Evolutionary conservation across 30 jellyfish, hydroid and myxozoan genomes (phyloP).

Genomic region (Cassiopea andromeda): DNA sequence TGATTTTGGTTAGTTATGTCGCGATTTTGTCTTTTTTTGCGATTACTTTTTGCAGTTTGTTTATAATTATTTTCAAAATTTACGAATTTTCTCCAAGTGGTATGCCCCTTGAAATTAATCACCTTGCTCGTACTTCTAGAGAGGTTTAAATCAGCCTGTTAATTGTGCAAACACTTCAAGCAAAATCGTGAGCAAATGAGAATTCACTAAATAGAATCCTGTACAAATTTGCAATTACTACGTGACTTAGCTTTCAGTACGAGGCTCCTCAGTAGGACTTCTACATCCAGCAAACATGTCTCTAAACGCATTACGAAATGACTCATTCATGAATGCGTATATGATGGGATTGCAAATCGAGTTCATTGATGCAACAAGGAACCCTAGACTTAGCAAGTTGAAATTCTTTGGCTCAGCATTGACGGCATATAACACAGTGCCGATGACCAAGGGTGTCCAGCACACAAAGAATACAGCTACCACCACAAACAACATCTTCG

Average conservation of each 20-base stretch:
- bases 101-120: too few species aligned
- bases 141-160: too few species aligned
- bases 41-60: too few species aligned
- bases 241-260: neutral
- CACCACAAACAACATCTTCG: slow-evolving; percentile 88
- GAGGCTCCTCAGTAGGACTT: neutral
- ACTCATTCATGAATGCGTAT: slow-evolving; percentile 86
- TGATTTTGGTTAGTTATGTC: too few species aligned
- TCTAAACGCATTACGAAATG: slow-evolving; percentile 73
- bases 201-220: too few species aligned
- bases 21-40: too few species aligned
- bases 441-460: slow-evolving; percentile 97
- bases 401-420: slow-evolving; percentile 68
- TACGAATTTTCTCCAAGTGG: too few species aligned
- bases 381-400: slow-evolving; percentile 73
- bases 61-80: too few species aligned
- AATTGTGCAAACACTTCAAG: too few species aligned
- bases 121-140: too few species aligned
- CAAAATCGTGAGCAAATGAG: too few species aligned
- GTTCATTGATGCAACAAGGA: slow-evolving; percentile 88
- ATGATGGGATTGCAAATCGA: slow-evolving; percentile 91
- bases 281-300: slow-evolving; percentile 29
- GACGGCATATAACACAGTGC: slow-evolving; percentile 76
- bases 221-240: neutral
- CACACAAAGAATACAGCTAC: slow-evolving; percentile 88